Percentiles rank a stretch among this genome's conserved stretches.
phyloP scores from a whole-genome alignment of 1,140 invertebrate species.

The Rhizoglyphus robini region DNA sequence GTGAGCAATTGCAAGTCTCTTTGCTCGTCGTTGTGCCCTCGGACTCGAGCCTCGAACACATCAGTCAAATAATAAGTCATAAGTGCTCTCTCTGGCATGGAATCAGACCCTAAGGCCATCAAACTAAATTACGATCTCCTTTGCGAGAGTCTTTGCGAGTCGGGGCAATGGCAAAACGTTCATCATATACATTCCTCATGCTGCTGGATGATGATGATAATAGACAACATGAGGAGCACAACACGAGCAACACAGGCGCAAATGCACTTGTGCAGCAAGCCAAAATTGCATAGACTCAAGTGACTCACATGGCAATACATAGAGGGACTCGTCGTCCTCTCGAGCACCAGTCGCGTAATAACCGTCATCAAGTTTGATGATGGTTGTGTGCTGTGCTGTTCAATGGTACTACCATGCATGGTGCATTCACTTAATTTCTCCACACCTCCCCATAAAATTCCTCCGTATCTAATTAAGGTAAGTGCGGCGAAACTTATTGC shows the following conservation, averaged over 20 bases:
- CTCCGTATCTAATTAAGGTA: neutral
- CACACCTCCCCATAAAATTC: neutral
- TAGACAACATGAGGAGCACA: neutral
- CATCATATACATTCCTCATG: neutral
- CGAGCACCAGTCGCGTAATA: neutral
- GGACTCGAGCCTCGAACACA: neutral
- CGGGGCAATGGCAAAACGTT: neutral
- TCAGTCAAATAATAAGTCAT: constrained; percentile 11
- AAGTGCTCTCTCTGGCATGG: neutral
- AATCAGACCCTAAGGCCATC: constrained; percentile 9
- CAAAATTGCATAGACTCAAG: neutral
- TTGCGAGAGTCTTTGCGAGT: neutral
- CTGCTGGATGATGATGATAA: neutral
- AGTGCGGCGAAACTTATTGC: neutral
- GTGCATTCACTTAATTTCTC: neutral
- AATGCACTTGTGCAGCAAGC: neutral
- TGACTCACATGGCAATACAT: neutral
- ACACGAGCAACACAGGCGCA: neutral
- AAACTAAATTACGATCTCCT: neutral
- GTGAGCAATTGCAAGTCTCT: neutral
- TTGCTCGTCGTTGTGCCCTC: neutral
- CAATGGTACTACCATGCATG: neutral
- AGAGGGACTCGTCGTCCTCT: neutral
- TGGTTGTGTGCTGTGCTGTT: neutral
- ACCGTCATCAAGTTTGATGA: constrained; percentile 9